Evolutionary conservation across 2,113 vertebrate genomes (phyloP).

Genomic region (Meles meles): DNA sequence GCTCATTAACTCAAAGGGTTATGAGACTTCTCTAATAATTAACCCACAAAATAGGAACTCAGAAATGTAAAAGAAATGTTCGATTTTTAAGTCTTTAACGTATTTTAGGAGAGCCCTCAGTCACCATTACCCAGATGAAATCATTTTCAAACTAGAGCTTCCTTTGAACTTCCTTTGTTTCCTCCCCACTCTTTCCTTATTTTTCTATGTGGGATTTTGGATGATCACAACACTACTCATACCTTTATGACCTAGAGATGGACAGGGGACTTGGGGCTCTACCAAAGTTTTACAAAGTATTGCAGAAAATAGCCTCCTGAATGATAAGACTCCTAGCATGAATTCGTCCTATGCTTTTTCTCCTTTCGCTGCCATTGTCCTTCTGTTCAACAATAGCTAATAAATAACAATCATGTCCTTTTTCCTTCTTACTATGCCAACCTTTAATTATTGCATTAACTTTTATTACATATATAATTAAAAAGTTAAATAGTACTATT

Average conservation of each 20-base stretch:
- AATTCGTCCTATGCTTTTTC: not conserved
- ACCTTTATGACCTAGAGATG: not conserved
- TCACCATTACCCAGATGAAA: not conserved
- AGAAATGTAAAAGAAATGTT: not conserved
- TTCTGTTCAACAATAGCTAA: not conserved
- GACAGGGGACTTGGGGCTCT: not conserved
- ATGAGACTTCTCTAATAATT: not conserved
- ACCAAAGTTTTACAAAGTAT: not conserved
- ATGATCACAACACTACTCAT: not conserved
- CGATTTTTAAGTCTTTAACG: not conserved
- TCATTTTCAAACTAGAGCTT: not conserved
- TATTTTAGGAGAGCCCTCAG: not conserved
- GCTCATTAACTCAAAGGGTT: not conserved
- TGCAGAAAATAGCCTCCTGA: not conserved
- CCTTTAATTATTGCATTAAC: constrained; percentile 51
- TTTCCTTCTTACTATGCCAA: not conserved
- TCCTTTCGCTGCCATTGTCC: not conserved
- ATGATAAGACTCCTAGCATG: not conserved
- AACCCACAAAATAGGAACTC: not conserved
- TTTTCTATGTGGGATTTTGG: not conserved
- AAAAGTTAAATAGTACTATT: constrained; percentile 27
- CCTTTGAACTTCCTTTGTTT: not conserved
- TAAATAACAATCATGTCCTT: not conserved
- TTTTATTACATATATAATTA: constrained; percentile 55
- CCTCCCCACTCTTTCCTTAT: not conserved